These are phyloP conservation scores for Copidosoma aretas DNA, from an alignment of 2,888 invertebrate species.

Conservation along the genomic window DNA sequence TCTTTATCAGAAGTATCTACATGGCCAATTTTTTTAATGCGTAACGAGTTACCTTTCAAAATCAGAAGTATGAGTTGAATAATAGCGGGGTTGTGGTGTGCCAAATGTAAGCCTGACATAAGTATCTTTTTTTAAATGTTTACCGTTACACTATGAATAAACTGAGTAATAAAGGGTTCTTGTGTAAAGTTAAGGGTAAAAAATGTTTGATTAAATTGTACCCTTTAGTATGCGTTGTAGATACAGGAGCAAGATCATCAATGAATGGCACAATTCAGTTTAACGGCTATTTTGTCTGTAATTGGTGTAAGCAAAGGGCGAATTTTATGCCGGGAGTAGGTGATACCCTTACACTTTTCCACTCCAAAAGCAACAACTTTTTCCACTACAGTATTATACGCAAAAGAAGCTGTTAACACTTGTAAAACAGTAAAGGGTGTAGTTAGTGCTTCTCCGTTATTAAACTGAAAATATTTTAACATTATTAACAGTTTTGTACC, in stretches of 20 bases:
- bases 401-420: neutral
- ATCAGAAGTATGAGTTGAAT: neutral
- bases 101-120: neutral
- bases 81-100: neutral
- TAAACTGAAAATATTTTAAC: conserved; percentile 28
- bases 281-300: too few relatives aligned
- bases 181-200: too few relatives aligned
- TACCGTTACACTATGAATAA: neutral
- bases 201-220: too few relatives aligned
- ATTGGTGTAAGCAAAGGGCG: too few relatives aligned
- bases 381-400: neutral
- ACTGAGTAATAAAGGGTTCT: too few relatives aligned
- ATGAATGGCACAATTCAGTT: too few relatives aligned
- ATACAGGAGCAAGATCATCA: too few relatives aligned
- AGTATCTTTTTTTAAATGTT: neutral
- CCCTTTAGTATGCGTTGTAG: too few relatives aligned
- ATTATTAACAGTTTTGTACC: conserved; percentile 36
- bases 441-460: conserved; percentile 15
- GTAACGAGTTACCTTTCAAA: neutral
- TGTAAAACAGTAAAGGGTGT: neutral
- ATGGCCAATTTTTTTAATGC: neutral
- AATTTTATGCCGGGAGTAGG: too few relatives aligned
- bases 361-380: neutral
- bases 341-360: neutral
- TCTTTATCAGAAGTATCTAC: neutral